Base-by-base conservation (phyloP, 2,888 invertebrate species). In the Drosophila anceps region DNA sequence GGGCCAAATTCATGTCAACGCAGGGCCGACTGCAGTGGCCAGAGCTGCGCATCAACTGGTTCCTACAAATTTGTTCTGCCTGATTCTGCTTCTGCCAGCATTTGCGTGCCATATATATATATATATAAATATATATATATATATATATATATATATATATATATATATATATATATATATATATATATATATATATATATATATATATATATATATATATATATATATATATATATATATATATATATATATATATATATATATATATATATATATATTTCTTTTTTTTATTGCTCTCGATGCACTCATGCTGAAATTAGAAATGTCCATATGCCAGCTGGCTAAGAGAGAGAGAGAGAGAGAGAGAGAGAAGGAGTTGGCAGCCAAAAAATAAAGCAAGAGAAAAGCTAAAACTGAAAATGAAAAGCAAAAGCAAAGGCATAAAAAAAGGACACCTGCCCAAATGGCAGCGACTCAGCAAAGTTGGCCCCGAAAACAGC, bases 291-390 rank as follows among this genome's bases (percentile, higher is more conserved):
- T 46, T 27, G 31, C 35, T 55, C 58, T 61, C 58, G 69, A 80
- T 80, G 84, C 87, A 74, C 84, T 87, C 84, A 82, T 68, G 84
- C 87, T 69, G 82, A 84, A 86, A 87, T 78, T 84, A 83, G 86
- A 85, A 83, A 81, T 83, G 81, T 79, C 83, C 86, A 81, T 84
- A 83, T 84, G 82, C 72, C 82, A 74, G 69, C 60, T 69, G 77
- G 59, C 69, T 63, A 53, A 65, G 66, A 13, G 44, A 13, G 48
- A 18, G 12, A 31, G 10, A 65, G 66, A 13, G 44, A 13, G 48
- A 18, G 12, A 31, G 10, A n/a, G n/a, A n/a, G n/a, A n/a, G n/a
- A n/a, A n/a, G 6, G 64, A 69, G 67, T 65, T 79, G 55, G 54
- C 69, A 69, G 54, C 20, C 31, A 27, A 24, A 63, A 46, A 27